These are phyloP conservation scores for Acanthisitta chloris DNA, from an alignment of 2,113 vertebrate genomes.

Conservation along the genomic window DNA sequence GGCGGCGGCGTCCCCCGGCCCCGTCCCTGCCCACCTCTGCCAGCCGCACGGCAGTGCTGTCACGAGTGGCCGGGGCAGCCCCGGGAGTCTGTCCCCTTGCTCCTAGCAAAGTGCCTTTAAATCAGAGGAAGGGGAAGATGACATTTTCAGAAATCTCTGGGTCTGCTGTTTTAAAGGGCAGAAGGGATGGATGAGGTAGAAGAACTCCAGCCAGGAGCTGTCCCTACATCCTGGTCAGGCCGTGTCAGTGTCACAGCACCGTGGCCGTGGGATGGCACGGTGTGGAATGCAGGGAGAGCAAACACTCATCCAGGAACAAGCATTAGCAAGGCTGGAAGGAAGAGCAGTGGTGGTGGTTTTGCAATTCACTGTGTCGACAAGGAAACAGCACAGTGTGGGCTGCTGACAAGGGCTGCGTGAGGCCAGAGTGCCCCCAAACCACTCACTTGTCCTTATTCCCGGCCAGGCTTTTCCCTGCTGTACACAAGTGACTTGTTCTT, in stretches of 20 bases:
- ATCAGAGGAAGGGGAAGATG: not conserved
- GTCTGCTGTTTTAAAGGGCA: not conserved
- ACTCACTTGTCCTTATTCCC: not conserved
- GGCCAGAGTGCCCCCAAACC: not conserved
- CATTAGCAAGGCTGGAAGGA: not conserved
- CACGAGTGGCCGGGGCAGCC: not conserved
- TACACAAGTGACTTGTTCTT: not conserved
- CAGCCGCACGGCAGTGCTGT: not conserved
- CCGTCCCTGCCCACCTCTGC: not conserved
- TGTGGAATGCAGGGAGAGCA: not conserved
- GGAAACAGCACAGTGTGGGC: not conserved
- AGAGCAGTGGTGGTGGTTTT: not conserved
- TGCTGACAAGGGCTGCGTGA: not conserved
- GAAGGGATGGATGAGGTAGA: not conserved
- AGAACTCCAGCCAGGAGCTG: not conserved
- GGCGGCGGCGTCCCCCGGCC: not conserved
- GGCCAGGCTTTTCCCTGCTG: not conserved
- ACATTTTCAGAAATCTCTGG: not conserved
- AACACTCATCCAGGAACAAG: not conserved
- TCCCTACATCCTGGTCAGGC: not conserved
- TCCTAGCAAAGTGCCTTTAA: not conserved
- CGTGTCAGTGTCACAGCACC: rapidly evolving
- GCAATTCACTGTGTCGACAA: not conserved
- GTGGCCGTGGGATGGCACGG: rapidly evolving
- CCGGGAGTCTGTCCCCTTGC: not conserved